Evolutionary conservation across 2,113 vertebrate species (phyloP).

Genomic region (Forbesichthys agassizii): DNA sequence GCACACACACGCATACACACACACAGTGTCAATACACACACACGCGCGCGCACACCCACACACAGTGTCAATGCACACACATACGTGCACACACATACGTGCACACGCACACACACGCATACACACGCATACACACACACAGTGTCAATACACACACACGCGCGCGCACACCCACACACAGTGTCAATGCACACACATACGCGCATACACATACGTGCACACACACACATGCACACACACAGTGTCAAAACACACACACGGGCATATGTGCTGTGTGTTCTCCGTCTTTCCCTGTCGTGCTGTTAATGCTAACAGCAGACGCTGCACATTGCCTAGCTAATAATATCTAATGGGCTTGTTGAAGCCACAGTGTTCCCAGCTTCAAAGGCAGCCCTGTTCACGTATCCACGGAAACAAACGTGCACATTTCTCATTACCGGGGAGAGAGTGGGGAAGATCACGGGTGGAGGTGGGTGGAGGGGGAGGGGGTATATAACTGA

Average conservation of each 20-base stretch:
- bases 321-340: conserved; percentile 8
- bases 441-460: neutral
- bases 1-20: neutral
- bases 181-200: neutral
- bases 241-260: too few species aligned
- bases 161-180: neutral
- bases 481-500: neutral
- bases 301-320: conserved; percentile 1
- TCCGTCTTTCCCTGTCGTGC: neutral
- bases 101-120: neutral
- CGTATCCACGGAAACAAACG: neutral
- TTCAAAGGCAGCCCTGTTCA: neutral
- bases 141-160: neutral
- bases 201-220: too few species aligned
- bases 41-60: neutral
- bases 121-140: neutral
- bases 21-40: neutral
- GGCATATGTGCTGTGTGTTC: neutral
- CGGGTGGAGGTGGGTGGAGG: neutral
- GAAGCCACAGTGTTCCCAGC: neutral
- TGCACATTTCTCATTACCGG: conserved; percentile 1
- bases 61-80: too few species aligned
- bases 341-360: conserved; percentile 9
- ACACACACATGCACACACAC: too few species aligned
- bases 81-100: neutral